Evolutionary conservation across 2,113 vertebrate species (phyloP), one percentile per base, ranked within the genome.

Genomic region (Seriola aureovittata): DNA sequence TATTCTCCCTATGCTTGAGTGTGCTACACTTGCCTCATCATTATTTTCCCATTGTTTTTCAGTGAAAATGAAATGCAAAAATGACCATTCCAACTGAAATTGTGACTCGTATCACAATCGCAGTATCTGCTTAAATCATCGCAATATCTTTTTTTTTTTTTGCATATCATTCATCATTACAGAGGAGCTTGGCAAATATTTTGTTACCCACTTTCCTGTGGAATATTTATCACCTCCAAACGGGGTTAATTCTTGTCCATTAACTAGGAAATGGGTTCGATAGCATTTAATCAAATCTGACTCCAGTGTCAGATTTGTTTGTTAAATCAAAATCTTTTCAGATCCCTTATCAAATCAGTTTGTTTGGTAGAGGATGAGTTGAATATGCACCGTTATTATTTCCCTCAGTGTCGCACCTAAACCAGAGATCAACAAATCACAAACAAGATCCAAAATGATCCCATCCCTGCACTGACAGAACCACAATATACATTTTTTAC

Each of bases 401-500:
- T 59, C 40, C 66, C 64, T 42, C n/a, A 3, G 46, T 2, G 12
- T 32, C 4, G 59, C 17, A 59, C 25, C 54, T 57, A 25, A 57
- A 11, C 19, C 42, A 32, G 36, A 21, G 46, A 25, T 71, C 12
- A 71, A 13, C 29, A 57, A 1, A 57, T 52, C 13, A 60, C 3
- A 0, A 1, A 64, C 13, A 0, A 1, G 17, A 48, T n/a, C 63
- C 32, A 52, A 50, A 76, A 48, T 34, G 21, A 4, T 48, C 29
- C 12, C 8, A 50, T 25, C 3, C 4, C 23, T 34, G 8, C 8
- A 44, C 4, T 58, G 55, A 76, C 42, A 23, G 52, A 46, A 79
- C 50, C 21, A 63, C 21, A 75, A 25, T 52, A 62, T 52, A 66
- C 21, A 75, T 48, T 59, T 63, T 29, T 78, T 19, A 8, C 23